Conservation (phyloP, 2,797 vertebrate species). For the Alcedo quadribrachys region DNA sequence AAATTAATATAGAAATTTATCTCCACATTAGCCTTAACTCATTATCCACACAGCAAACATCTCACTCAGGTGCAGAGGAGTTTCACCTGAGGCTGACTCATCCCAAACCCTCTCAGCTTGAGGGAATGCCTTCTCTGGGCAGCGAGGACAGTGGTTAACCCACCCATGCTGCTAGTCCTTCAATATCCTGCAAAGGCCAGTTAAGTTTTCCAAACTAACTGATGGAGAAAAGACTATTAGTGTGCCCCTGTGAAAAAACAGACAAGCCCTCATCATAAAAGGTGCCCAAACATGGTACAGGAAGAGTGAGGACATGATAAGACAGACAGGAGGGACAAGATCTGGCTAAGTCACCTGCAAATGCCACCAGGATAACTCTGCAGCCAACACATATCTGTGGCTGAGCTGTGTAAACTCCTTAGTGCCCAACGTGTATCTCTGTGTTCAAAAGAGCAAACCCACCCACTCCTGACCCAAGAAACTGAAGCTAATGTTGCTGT, state of each 20-base stretch:
- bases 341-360: neutral
- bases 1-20: neutral
- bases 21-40: neutral
- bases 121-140: neutral
- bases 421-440: neutral
- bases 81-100: neutral
- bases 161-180: neutral
- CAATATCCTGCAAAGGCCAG: neutral
- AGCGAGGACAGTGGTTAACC: neutral
- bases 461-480: neutral
- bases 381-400: neutral
- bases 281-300: neutral
- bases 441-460: neutral
- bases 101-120: neutral
- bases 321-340: neutral
- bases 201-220: neutral
- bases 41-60: neutral
- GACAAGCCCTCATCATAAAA: neutral
- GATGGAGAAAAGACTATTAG: neutral
- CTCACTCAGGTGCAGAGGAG: neutral
- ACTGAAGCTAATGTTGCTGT: neutral
- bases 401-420: neutral
- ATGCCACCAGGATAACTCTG: neutral
- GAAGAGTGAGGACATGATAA: neutral
- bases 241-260: neutral